These are phyloP conservation scores for Luffia ferchaultella DNA, from an alignment of 2,888 invertebrate species.

Conservation along the genomic window DNA sequence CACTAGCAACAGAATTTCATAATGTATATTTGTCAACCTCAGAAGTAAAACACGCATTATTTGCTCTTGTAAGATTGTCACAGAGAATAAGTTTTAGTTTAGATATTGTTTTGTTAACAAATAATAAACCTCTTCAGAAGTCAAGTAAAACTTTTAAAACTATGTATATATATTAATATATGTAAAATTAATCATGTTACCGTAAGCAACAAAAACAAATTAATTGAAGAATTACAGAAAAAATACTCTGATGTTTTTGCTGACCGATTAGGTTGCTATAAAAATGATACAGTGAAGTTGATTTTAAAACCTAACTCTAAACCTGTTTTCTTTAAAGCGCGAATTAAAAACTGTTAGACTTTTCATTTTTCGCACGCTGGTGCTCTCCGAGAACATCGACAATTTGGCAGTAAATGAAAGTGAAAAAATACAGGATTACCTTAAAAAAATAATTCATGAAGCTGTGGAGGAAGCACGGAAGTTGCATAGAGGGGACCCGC, in stretches of 20 bases:
- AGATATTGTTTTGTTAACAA: too few species aligned
- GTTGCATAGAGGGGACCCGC: conserved; percentile 68
- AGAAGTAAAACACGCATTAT: too few species aligned
- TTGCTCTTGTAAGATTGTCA: too few species aligned
- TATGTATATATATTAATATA: too few species aligned
- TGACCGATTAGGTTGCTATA: conserved; percentile 13
- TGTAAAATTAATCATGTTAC: not conserved
- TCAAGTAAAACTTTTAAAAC: too few species aligned
- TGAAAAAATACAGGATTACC: conserved; percentile 58
- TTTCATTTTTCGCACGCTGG: conserved; percentile 83
- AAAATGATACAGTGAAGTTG: conserved; percentile 12
- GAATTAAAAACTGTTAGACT: conserved; percentile 87
- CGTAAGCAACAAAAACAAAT: too few species aligned
- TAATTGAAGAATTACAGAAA: too few species aligned
- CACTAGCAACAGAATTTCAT: too few species aligned
- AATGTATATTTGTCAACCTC: too few species aligned
- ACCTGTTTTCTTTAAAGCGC: conserved; percentile 19
- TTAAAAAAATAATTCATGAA: conserved; percentile 68
- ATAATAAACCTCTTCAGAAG: too few species aligned
- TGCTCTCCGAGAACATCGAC: conserved; percentile 48
- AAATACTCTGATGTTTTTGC: conserved; percentile 11
- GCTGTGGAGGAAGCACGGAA: conserved; percentile 68
- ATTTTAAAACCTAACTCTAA: conserved; percentile 13
- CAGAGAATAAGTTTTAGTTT: too few species aligned
- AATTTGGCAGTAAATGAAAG: conserved; percentile 45